phyloP scores from a whole-genome alignment of 2,113 vertebrate genomes.

The Synchiropus splendidus region DNA sequence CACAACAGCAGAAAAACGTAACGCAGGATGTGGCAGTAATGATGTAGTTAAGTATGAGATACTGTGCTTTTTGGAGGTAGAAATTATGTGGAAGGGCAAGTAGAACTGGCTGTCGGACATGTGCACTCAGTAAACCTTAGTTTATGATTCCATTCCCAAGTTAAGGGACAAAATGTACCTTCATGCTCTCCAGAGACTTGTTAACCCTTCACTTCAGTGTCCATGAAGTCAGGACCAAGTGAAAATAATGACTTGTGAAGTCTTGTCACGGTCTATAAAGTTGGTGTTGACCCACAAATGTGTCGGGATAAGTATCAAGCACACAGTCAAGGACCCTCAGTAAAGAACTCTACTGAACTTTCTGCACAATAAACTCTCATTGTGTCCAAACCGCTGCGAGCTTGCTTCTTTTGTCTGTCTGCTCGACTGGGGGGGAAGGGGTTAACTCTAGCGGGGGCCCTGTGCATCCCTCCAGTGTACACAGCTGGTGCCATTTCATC shows the following conservation, averaged over 20 bases:
- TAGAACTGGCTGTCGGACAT: no score
- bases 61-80: no score
- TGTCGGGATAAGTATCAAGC: slow-evolving; percentile 25
- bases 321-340: slow-evolving; percentile 23
- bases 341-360: slow-evolving; percentile 29
- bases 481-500: slow-evolving; percentile 72
- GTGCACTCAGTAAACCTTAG: no score
- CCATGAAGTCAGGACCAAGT: no score
- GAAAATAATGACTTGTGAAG: slow-evolving; percentile 5
- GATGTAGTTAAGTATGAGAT: no score
- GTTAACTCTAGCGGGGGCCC: slow-evolving; percentile 56
- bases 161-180: no score
- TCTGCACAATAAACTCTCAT: slow-evolving; percentile 9
- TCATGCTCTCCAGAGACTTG: no score
- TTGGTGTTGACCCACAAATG: slow-evolving; percentile 13
- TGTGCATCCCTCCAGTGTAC: slow-evolving; percentile 63
- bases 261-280: slow-evolving; percentile 12
- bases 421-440: slow-evolving; percentile 35
- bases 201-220: no score
- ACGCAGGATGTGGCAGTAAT: no score
- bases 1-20: no score
- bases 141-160: no score
- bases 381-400: slow-evolving; percentile 17
- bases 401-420: slow-evolving; percentile 25
- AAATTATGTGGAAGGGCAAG: no score